A percentile compares a stretch with the other conserved stretches of the same genome.
These are phyloP conservation scores for Archips xylosteana DNA, from an alignment of 2,888 invertebrate species.

Conservation along the genomic window DNA sequence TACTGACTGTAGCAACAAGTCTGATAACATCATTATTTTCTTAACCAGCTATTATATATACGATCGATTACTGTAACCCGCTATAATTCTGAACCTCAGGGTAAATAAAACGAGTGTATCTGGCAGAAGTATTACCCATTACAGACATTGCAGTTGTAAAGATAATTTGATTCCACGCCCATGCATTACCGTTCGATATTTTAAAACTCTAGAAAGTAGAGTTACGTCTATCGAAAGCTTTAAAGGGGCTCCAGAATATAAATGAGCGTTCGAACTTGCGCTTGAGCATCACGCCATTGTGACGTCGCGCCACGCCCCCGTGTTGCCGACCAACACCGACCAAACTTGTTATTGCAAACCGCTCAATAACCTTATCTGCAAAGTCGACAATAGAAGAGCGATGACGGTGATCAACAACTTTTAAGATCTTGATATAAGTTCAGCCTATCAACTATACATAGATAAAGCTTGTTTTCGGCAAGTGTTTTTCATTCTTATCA, in stretches of 20 bases:
- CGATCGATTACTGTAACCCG: not conserved
- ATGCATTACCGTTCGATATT: not conserved
- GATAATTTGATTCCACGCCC: not conserved
- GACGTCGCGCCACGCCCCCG: slow-evolving; percentile 54
- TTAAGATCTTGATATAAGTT: slow-evolving; percentile 10
- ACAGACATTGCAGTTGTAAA: not conserved
- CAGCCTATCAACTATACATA: slow-evolving; percentile 11
- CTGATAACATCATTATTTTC: not conserved
- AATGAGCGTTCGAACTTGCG: slow-evolving; percentile 29
- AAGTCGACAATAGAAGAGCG: slow-evolving; percentile 13
- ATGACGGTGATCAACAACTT: slow-evolving; percentile 13
- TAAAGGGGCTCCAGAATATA: slow-evolving; percentile 24
- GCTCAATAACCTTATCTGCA: slow-evolving; percentile 28
- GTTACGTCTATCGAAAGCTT: slow-evolving; percentile 21
- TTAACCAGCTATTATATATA: not conserved
- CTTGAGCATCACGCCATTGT: slow-evolving; percentile 40
- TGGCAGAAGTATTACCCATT: not conserved
- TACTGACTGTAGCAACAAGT: not conserved
- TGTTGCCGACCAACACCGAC: slow-evolving; percentile 24
- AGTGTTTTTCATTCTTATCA: slow-evolving; percentile 55
- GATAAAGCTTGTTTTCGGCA: slow-evolving; percentile 36
- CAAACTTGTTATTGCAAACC: slow-evolving; percentile 32
- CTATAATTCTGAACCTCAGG: not conserved
- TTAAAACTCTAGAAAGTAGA: slow-evolving; percentile 30
- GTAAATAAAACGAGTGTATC: not conserved